Base-by-base conservation (phyloP, 64 coral and sea anemone species). In the Pocillopora damicornis region DNA sequence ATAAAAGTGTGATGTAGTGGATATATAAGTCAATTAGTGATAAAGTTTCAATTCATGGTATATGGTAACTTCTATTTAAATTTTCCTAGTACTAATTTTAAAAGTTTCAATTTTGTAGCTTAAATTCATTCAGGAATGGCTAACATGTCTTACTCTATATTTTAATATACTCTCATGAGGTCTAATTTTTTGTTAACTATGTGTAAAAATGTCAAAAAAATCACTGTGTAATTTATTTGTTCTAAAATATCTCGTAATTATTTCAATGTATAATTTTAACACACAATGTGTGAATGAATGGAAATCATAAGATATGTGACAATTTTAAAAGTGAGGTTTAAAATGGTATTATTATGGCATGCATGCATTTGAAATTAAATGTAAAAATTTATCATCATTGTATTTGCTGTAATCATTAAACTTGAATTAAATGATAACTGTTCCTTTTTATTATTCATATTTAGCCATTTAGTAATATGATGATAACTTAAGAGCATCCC, bases 361-460 rank as follows among this genome's bases (percentile, higher is more conserved):
- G 8, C n/a, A 1, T 71, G 25, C 64, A 20, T 67, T 67, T 16
- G 17, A 67, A 18, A 20, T 67, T 67, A 22, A 20, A 67, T 20
- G 17, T 30, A 2, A 7, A n/a, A 20, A 25, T 20, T 23, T n/a
- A 63, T 17, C 66, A 69, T 69, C 9, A 25, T 26, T 79, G 77
- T 79, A 79, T 30, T 60, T 18, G 6, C 22, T 71, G 22, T 11
- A 23, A 71, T 25, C 30, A 60, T 60, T 14, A 60, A 79, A 9
- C 57, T 60, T 79, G 56, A 79, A 79, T 60, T 79, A 60, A 79
- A 79, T 22, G 15, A 58, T 30, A 14, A 60, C n/a, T 79, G 77
- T 22, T 60, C 9, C n/a, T 79, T 58, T 78, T 25, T 60, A 25
- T 20, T 78, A 22, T 22, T 58, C 11, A 23, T 18, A 23, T 58